Base-by-base conservation (phyloP, 2,797 vertebrate species). In the Xerus rutilus region DNA sequence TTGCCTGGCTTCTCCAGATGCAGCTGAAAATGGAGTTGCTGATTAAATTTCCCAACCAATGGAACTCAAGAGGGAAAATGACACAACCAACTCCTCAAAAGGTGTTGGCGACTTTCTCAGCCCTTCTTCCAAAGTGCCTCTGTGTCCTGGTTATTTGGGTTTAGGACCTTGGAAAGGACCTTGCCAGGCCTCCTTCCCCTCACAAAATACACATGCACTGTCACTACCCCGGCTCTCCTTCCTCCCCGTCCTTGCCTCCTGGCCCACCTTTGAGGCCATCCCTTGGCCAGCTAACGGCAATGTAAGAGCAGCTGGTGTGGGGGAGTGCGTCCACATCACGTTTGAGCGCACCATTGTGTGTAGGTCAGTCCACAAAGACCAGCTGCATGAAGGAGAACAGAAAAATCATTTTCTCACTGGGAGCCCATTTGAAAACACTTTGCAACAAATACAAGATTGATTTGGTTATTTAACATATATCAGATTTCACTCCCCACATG, bases 361-460 rank as follows among this genome's bases (percentile, higher is more conserved):
- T n/a, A 28, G 25, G 4, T 67, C 57, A 32, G 67, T 81, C 35
- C 79, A 57, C 47, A 77, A 52, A 89, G 25, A 64, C 4, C 89
- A 77, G 91, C 64, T 94, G 43, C 72, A 90, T 70, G 30, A 64
- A 92, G 43, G n/a, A 52, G 54, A 93, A 72, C 35, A 62, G 81
- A 39, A 95, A 96, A 93, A 86, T 89, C 81, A 89, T 92, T 92
- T 90, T 83, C 94, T 96, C 89, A 84, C 74, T 0, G 3, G 82
- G 28, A 82, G 39, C 54, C 92, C 93, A 78, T 79, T 88, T 91
- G 76, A 94, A 92, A 92, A 93, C 65, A 82, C 82, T 92, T 97
- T 57, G 88, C 25, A 21, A 65, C 85, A 89, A 97, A 96, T 97
- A 96, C 73, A 93, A 97, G 91, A 93, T 95, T 91, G 91, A 93